Base-by-base conservation (phyloP, 2,797 vertebrate species). In the Oryzias sinensis region DNA sequence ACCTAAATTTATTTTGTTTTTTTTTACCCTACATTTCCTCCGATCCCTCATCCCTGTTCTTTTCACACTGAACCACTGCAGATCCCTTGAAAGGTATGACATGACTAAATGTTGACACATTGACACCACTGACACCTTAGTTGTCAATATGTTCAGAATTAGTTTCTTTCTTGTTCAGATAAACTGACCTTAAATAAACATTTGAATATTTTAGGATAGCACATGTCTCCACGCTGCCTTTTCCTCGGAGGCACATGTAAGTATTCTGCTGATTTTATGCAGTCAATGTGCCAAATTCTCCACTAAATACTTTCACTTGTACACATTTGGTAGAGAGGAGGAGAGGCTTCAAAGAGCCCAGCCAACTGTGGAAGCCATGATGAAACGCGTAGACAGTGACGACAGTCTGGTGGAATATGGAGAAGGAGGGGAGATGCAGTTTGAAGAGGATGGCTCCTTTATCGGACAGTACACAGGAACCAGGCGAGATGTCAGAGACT, bases 381-480 rank as follows among this genome's bases (percentile, higher is more conserved):
- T 95, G 81, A 97, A 95, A 85, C 85, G 79, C 20, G 89, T 89
- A 4, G 96, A 97, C 82, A 99, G 97, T 0, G 96, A 99, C 0
- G 97, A 99, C 89, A 98, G 97, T 83, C 89, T 99, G 83, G 95
- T 98, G 90, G 97, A 98, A 82, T 99, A 99, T 0, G 94, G 95
- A 0, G 96, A 99, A 58, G 97, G 95, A 0, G 96, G 94, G 0
- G 97, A 99, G 74, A 95, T 95, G 0, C 94, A 93, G 61, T 99
- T 98, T 82, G 95, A 97, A 0, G 97, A 99, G 78, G 97, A 99
- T 0, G 97, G 97, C 62, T 99, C 97, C 3, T 99, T 99, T 77
- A 99, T 99, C 5, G 97, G 97, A 58, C 95, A 99, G 84, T 99
- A 99, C 89, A 97, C 96, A 0, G 97, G 96, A 70, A 83, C 76